Base-by-base conservation (phyloP, 2,113 vertebrate genomes). In the Misgurnus anguillicaudatus region DNA sequence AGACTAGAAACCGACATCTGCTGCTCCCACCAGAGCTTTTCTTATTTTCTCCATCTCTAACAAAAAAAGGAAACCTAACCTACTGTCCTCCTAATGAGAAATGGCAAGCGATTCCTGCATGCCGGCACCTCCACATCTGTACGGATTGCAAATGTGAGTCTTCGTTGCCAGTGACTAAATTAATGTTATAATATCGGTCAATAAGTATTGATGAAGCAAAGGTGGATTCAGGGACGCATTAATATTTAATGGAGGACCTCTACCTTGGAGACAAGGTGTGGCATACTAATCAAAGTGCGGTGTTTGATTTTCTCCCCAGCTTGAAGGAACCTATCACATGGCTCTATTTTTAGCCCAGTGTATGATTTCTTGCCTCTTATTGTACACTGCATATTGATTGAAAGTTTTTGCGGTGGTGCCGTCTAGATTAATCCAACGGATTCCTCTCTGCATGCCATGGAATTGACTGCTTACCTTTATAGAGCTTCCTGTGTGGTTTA, bases 171-270 rank as follows among this genome's bases (percentile, higher is more conserved):
- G 83, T 89, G 84, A 88, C 89, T 90, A 84, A 85, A 86, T 76
- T 86, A 85, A 82, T 90, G 84, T 90, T 92, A 90, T 86, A 87
- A 84, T 88, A 86, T 66, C 85, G 85, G 85, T 91, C 91, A 64
- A 90, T 91, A 88, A 82, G 82, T 89, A 90, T 91, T 89, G 90
- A 91, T 87, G 88, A 87, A 80, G 78, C 78, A 83, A 88, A 87
- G 83, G 81, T 81, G 69, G 78, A 79, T 79, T 65, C 62, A 74
- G 84, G 71, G 81, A 81, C 83, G 73, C 80, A 85, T 89, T 87
- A 87, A 89, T 91, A 86, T 91, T 91, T 89, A 84, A 90, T 85
- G 71, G 75, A 78, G 68, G 74, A 57, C 81, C 83, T 57, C 85
- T 79, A 77, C 47, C 61, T 71, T 41, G 67, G 53, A 81, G 48